These are phyloP conservation scores for Notospermus geniculatus DNA, from an alignment of 1,140 invertebrate species.

Conservation along the genomic window DNA sequence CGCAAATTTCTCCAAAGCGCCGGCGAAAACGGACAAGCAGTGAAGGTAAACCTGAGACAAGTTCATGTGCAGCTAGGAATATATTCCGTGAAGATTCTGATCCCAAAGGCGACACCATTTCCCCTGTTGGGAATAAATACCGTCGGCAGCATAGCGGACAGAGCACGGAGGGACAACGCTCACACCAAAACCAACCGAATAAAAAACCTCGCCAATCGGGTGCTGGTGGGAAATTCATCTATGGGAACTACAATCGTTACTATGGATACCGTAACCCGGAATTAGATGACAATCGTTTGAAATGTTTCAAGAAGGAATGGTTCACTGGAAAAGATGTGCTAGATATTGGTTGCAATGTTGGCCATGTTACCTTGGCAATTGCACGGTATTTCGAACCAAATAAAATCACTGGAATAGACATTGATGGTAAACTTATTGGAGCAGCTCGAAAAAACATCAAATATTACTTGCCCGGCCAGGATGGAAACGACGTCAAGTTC, in stretches of 20 bases:
- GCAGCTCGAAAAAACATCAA: constrained; percentile 78
- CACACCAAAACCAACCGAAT: not conserved
- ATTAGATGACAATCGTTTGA: constrained; percentile 76
- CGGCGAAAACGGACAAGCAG: constrained; percentile 59
- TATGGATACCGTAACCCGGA: constrained; percentile 89
- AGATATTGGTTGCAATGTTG: constrained; percentile 97
- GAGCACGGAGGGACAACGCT: no score
- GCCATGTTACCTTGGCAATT: constrained; percentile 80
- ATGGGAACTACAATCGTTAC: constrained; percentile 95
- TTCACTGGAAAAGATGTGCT: constrained; percentile 88
- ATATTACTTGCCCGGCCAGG: constrained; percentile 66
- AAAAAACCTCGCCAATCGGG: not conserved
- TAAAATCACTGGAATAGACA: constrained; percentile 90
- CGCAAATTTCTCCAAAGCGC: constrained; percentile 71
- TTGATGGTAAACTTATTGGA: constrained; percentile 84
- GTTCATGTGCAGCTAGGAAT: constrained; percentile 34
- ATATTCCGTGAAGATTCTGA: constrained; percentile 14
- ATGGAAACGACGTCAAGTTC: constrained; percentile 46
- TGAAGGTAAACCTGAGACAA: constrained; percentile 26
- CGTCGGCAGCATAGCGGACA: constrained; percentile 4
- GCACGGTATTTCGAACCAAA: constrained; percentile 81
- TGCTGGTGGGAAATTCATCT: constrained; percentile 66
- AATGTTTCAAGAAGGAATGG: constrained; percentile 77
- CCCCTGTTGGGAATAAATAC: constrained; percentile 1
- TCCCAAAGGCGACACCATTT: not conserved